Evolutionary conservation across 2,797 vertebrate genomes (phyloP), one percentile per base, ranked within the genome.

Genomic region (Carduelis carduelis): DNA sequence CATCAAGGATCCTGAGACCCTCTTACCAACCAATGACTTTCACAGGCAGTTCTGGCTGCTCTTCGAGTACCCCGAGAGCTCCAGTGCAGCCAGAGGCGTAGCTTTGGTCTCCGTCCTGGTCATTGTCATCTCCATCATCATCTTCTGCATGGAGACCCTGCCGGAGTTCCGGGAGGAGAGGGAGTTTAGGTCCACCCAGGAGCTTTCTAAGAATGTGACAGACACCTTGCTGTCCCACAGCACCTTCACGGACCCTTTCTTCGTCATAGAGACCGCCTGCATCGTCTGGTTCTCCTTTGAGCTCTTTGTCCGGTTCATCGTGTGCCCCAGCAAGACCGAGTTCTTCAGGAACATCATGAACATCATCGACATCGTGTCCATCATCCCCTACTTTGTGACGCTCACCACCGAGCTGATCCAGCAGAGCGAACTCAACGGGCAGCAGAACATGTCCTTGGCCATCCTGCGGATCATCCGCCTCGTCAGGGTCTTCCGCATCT

Each of bases 321-420:
- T 99, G 74, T 99, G 99, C 85, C 99, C 99, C 80, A 99, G 99
- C 98, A 99, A 99, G 96, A 98, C 98, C 0, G 98, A 98, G 65
- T 99, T 99, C 98, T 99, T 99, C 97, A 98, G 98, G 83, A 99
- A 99, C 97, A 99, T 99, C 96, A 99, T 99, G 99, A 99, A 99
- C 83, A 98, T 98, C 76, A 99, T 99, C 3, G 99, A 99, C 95
- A 98, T 99, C 8, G 98, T 99, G 50, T 99, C 99, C 87, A 99
- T 99, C 96, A 98, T 99, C 92, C 99, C 99, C 46, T 99, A 99
- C 97, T 99, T 99, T 15, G 98, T 99, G 41, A 99, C 99, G 0
- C 98, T 99, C 96, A 98, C 98, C 95, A 99, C 99, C 0, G 99
- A 99, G 96, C 96, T 99, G 89, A 98, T 98, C 66, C 98, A 99